Conservation (phyloP, 2,888 invertebrate genomes). For the Bombylius discolor region DNA sequence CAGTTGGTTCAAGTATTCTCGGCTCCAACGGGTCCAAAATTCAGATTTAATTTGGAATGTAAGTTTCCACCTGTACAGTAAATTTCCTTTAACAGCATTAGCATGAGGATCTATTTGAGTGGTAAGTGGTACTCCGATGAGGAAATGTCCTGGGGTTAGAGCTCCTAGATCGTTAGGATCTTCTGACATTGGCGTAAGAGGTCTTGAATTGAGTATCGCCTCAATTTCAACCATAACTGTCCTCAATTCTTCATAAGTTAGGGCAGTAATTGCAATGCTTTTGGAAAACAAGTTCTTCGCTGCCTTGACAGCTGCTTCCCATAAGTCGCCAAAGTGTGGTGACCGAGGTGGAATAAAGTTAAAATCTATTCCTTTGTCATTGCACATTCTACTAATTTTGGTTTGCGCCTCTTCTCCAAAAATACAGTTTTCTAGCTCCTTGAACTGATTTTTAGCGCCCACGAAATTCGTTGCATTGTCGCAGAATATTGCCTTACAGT, state of each 20-base stretch:
- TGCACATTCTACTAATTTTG: conserved; percentile 5
- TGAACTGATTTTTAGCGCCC: conserved; percentile 7
- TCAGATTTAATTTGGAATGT: not conserved
- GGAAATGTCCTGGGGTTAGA: conserved; percentile 9
- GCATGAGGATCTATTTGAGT: not conserved
- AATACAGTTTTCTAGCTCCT: conserved; percentile 2
- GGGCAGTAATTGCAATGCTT: not conserved
- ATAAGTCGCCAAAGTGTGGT: conserved; percentile 13
- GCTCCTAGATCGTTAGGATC: conserved; percentile 9
- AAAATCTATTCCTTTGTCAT: conserved; percentile 7
- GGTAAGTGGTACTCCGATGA: conserved; percentile 1
- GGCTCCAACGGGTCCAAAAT: conserved; percentile 8
- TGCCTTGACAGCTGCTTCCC: conserved; percentile 12
- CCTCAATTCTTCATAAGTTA: conserved; percentile 20
- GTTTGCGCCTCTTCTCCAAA: conserved; percentile 2
- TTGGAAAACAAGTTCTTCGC: not conserved
- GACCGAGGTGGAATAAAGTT: conserved; percentile 12
- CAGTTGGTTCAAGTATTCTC: conserved; percentile 7
- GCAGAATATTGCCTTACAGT: conserved; percentile 8
- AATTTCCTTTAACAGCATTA: not conserved
- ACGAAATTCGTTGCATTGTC: conserved; percentile 15
- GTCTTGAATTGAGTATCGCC: conserved; percentile 19
- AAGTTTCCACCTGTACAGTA: not conserved
- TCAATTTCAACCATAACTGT: conserved; percentile 19
- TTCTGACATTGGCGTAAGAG: conserved; percentile 13